Base-by-base conservation (phyloP, 1,140 invertebrate genomes). In the Drosophila aff. region DNA sequence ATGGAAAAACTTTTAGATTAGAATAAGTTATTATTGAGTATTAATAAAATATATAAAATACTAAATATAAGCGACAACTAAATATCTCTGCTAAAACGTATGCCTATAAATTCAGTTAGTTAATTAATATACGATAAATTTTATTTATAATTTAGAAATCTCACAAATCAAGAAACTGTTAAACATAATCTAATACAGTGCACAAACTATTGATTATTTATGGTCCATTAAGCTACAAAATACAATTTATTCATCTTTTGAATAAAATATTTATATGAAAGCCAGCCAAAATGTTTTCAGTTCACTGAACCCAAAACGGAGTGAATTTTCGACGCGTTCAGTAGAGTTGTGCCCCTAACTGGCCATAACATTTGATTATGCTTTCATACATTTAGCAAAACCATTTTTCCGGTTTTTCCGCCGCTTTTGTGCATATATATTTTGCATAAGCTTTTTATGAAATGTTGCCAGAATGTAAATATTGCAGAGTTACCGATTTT, bases 331-430 rank as follows among this genome's bases (percentile, higher is more conserved):
- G 40, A 21, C 38, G n/a, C 16, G 10, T 18, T 52, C 23, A 13
- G 40, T 68, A 33, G 52, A 73, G 47, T 50, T 75, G 43, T 21
- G 23, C 41, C 52, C 55, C 62, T 43, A 77, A 77, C 63, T 59
- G 64, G 74, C 64, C 57, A 71, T 78, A 77, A 78, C 64, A 78
- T 78, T 82, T 76, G 77, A 81, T 87, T 87, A 79, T 63, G 80
- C 75, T 66, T 75, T 81, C 61, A 69, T 69, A 71, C 65, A 81
- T 69, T 62, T 81, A 44, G 28, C 66, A 55, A 81, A 81, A 61
- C 53, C 62, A 55, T 67, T 58, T 73, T 60, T 62, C 73, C 72
- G 61, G 43, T 72, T 67, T 52, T 41, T 68, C 28, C 16, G 6
- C 8, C 3, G 23, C 26, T 38, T 7, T 4, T 9, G 21, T 21